Base-by-base conservation (phyloP, 2,113 vertebrate genomes). In the Ictidomys tridecemlineatus region DNA sequence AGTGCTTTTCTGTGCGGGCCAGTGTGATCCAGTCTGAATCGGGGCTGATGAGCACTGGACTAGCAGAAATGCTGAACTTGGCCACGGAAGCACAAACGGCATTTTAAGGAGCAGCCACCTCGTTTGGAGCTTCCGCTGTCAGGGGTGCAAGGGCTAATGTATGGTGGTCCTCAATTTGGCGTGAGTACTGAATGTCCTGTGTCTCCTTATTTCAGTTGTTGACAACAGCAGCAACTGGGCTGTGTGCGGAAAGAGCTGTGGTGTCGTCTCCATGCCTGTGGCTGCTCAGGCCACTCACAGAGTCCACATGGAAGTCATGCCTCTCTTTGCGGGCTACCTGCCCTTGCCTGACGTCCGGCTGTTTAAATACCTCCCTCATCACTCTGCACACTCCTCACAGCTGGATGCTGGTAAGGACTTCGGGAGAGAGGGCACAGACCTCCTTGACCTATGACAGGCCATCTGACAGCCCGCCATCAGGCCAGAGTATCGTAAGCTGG, bases 191-290 rank as follows among this genome's bases (percentile, higher is more conserved):
- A 39, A 2, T 17, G 53, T 7, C 30, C 24, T n/a, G 7, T 18
- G 48, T 34, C n/a, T 73, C 32, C 97, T 76, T 91, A 42, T 98
- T 98, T 30, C 98, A 99, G 99, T 99, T 98, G 99, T 99, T 1
- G 99, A 99, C 98, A 99, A 99, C 98, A 99, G 99, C 93, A 99
- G 99, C 97, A 99, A 99, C 98, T 99, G 99, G 99, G 99, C 99
- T 0, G 99, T 99, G 86, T 99, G 99, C 73, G 99, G 99, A 42
- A 99, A 99, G 97, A 99, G 99, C 93, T 99, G 99, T 1, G 99
- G 99, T 9, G 98, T 99, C 96, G 99, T 99, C 96, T 98, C 99
- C 77, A 99, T 99, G 99, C 99, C 99, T 0, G 96, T 99, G 97
- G 98, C 98, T 56, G 98, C 98, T 56, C 98, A 91, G 93, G 99